phyloP scores from a whole-genome alignment of 2,888 invertebrate species.

The Zaprionus obscuricornis region DNA sequence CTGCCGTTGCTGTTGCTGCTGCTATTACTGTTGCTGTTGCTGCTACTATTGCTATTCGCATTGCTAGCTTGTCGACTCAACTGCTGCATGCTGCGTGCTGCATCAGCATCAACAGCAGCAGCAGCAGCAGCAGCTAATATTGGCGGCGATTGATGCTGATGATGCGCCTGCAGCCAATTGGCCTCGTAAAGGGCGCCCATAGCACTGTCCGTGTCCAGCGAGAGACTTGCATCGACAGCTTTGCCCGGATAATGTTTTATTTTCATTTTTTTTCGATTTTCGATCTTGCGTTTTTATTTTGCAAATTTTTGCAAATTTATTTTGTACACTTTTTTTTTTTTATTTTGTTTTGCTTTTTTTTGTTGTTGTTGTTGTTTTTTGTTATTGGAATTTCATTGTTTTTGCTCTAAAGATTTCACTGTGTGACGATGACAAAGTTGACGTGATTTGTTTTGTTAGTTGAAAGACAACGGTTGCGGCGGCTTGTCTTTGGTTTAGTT shows the following conservation, averaged over 20 bases:
- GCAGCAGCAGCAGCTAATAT: constrained; percentile 5
- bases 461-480: constrained; percentile 12
- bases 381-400: constrained; percentile 8
- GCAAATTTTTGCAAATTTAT: constrained; percentile 33
- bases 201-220: constrained; percentile 88
- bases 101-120: neutral
- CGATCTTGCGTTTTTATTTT: too few relatives aligned
- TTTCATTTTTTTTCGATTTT: constrained; percentile 86
- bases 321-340: constrained; percentile 8
- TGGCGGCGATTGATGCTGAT: constrained; percentile 38
- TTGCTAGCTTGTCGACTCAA: constrained; percentile 53
- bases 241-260: constrained; percentile 93
- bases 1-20: constrained; percentile 53
- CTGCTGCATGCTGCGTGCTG: constrained; percentile 6
- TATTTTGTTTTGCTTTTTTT: constrained; percentile 14
- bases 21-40: constrained; percentile 42
- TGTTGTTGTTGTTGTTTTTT: constrained; percentile 1
- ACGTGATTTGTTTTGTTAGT: constrained; percentile 62
- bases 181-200: constrained; percentile 93
- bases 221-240: constrained; percentile 88
- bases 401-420: constrained; percentile 54
- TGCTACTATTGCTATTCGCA: constrained; percentile 44
- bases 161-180: constrained; percentile 91
- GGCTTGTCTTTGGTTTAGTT: constrained; percentile 24
- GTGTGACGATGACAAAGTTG: constrained; percentile 32